These are phyloP conservation scores for Crepidodera aurea DNA, from an alignment of 2,888 invertebrate species.

Conservation along the genomic window DNA sequence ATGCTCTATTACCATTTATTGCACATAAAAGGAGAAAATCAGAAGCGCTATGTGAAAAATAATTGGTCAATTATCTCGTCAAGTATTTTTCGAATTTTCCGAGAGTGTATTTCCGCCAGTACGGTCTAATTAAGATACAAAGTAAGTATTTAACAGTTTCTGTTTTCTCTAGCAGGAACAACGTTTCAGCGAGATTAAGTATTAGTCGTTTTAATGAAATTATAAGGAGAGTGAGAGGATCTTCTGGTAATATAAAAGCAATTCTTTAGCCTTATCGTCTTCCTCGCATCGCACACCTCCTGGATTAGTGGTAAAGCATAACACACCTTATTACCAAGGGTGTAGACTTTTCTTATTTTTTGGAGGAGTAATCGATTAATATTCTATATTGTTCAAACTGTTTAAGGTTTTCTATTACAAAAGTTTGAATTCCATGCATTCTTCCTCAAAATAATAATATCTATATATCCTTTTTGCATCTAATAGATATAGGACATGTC, in stretches of 20 bases:
- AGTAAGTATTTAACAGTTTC: slow-evolving; percentile 41
- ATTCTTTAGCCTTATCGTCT: slow-evolving; percentile 40
- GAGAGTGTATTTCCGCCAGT: slow-evolving; percentile 7
- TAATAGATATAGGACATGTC: too few species aligned
- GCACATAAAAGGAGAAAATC: slow-evolving; percentile 4
- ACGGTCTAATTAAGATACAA: slow-evolving; percentile 37
- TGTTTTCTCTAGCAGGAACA: slow-evolving; percentile 38
- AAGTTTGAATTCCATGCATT: too few species aligned
- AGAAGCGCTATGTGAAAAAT: not conserved
- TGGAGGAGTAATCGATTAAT: not conserved
- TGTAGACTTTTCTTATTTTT: slow-evolving; percentile 9
- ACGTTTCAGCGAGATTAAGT: slow-evolving; percentile 47
- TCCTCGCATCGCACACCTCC: slow-evolving; percentile 36
- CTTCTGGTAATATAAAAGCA: slow-evolving; percentile 43
- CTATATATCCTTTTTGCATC: too few species aligned
- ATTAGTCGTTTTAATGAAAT: slow-evolving; percentile 51
- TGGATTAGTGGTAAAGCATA: slow-evolving; percentile 40
- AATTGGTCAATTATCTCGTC: slow-evolving; percentile 19
- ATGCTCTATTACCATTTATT: not conserved
- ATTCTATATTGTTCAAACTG: too few species aligned
- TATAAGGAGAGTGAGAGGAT: slow-evolving; percentile 42
- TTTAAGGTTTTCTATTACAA: too few species aligned
- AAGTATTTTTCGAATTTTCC: slow-evolving; percentile 8
- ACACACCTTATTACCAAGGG: slow-evolving; percentile 34
- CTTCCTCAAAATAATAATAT: too few species aligned